Conservation (phyloP, 1,140 invertebrate genomes). For the Cherax destructor region DNA sequence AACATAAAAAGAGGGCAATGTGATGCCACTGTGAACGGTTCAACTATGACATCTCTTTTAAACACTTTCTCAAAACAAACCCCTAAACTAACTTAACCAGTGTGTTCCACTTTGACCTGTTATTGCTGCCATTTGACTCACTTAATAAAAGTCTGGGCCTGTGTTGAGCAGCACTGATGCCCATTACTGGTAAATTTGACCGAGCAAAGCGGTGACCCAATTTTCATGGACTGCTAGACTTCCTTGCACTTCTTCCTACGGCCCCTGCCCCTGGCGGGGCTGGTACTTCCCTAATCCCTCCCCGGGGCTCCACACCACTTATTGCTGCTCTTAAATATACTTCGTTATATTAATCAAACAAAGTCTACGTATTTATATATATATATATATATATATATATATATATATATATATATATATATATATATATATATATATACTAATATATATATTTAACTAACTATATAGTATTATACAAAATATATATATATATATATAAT, state of each 20-base stretch:
- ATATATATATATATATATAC: slow-evolving; percentile 1
- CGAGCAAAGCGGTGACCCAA: slow-evolving; percentile 59
- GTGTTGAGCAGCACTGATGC: neutral
- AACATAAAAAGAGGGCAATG: too few relatives aligned
- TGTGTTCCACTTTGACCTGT: slow-evolving; percentile 17
- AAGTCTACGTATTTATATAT: neutral
- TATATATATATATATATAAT: neutral
- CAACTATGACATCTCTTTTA: neutral
- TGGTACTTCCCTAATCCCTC: neutral
- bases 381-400: slow-evolving; percentile 20
- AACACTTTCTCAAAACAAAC: slow-evolving; percentile 39
- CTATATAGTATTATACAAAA: too few relatives aligned
- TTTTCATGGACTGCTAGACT: slow-evolving; percentile 62
- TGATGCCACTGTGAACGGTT: too few relatives aligned
- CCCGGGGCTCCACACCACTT: neutral
- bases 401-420: slow-evolving; percentile 12
- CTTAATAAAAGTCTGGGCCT: neutral
- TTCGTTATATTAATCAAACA: neutral
- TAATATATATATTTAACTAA: slow-evolving; percentile 8
- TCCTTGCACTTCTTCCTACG: slow-evolving; percentile 6
- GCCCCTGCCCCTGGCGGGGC: neutral
- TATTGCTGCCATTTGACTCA: neutral
- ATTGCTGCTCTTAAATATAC: neutral
- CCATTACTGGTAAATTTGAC: slow-evolving; percentile 52
- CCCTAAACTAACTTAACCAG: slow-evolving; percentile 32